phyloP scores from a whole-genome alignment of 2,888 invertebrate genomes.

The Apodemia mormo region DNA sequence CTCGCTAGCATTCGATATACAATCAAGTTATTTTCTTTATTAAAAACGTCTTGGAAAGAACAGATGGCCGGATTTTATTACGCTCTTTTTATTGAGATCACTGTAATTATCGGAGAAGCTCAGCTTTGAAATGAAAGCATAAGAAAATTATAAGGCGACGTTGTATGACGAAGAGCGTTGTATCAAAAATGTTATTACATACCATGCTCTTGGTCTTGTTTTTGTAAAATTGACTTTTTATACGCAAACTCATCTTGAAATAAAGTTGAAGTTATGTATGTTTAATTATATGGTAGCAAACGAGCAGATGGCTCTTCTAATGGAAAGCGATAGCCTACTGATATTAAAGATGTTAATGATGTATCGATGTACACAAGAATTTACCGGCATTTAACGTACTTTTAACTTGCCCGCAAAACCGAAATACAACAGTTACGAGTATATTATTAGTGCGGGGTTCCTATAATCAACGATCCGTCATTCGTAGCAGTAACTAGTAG shows the following conservation, averaged over 20 bases:
- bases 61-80: conserved; percentile 12
- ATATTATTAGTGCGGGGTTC: too few relatives aligned
- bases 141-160: conserved; percentile 9
- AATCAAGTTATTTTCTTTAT: conserved; percentile 32
- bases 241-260: background rate
- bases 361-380: too few relatives aligned
- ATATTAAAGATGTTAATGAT: too few relatives aligned
- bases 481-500: too few relatives aligned
- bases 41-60: conserved; percentile 13
- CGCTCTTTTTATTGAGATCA: conserved; percentile 10
- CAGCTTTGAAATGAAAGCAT: background rate
- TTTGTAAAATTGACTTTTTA: background rate
- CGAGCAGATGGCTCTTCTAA: too few relatives aligned
- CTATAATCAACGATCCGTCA: too few relatives aligned
- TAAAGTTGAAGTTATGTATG: too few relatives aligned
- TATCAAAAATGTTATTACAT: background rate
- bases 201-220: background rate
- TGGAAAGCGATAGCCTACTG: too few relatives aligned
- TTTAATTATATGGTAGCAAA: too few relatives aligned
- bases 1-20: conserved; percentile 35
- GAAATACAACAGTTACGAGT: too few relatives aligned
- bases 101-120: conserved; percentile 16
- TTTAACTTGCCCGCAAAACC: too few relatives aligned
- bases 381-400: too few relatives aligned
- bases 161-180: background rate